A percentile compares a stretch with the other conserved stretches of the same genome.
These are phyloP conservation scores for Peromyscus attwateri DNA, from an alignment of 2,797 vertebrate genomes.

Conservation along the genomic window DNA sequence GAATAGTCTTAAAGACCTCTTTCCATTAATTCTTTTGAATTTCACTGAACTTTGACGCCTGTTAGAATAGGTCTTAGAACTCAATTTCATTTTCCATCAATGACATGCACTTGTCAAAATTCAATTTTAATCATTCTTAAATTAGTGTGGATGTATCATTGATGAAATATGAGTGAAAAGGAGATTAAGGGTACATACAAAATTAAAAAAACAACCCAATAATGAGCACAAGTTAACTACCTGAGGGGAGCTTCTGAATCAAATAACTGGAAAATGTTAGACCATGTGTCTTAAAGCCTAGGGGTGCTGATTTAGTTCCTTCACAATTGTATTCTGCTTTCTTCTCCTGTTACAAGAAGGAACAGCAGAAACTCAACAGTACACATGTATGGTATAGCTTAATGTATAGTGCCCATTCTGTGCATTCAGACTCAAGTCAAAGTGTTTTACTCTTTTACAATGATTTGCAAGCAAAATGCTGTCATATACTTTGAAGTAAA, in stretches of 20 bases:
- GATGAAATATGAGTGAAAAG: conserved; percentile 37
- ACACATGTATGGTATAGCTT: background rate
- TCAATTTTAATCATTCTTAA: background rate
- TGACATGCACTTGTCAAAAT: background rate
- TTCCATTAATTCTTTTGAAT: background rate
- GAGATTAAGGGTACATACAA: background rate
- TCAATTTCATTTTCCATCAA: background rate
- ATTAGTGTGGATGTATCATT: background rate
- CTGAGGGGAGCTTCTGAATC: background rate
- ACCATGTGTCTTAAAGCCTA: background rate
- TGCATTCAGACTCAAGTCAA: background rate
- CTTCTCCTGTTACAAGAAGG: background rate
- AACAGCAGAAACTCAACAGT: background rate
- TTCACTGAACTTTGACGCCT: background rate
- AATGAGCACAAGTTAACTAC: background rate
- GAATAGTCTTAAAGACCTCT: background rate
- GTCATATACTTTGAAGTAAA: background rate
- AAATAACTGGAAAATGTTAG: background rate
- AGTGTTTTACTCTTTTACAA: background rate
- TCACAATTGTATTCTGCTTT: background rate
- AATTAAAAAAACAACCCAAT: background rate
- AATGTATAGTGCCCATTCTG: background rate
- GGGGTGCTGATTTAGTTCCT: background rate
- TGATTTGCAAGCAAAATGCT: background rate
- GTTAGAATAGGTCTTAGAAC: background rate